Conservation (phyloP, 1,140 invertebrate species). For the Dreissena rostriformis region DNA sequence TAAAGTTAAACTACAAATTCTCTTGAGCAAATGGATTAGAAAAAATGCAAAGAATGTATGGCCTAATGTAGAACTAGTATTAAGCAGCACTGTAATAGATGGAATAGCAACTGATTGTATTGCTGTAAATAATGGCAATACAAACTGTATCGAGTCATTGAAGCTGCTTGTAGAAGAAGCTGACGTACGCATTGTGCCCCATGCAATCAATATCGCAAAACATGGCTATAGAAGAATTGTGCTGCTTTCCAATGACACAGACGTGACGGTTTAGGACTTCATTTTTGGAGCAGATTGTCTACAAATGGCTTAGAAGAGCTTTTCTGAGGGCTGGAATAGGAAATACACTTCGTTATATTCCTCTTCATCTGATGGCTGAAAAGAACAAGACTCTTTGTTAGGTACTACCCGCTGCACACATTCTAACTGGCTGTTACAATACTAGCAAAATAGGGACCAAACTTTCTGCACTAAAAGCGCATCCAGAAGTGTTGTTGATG, state of each 20-base stretch:
- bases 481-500: background rate
- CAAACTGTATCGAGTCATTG: background rate
- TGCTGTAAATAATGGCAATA: background rate
- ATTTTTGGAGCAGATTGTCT: background rate
- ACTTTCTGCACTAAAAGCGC: background rate
- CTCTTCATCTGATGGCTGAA: too few relatives aligned
- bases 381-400: background rate
- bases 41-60: background rate
- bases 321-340: conserved; percentile 17
- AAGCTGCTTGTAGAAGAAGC: background rate
- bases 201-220: background rate
- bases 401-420: background rate
- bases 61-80: too few relatives aligned
- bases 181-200: conserved; percentile 10
- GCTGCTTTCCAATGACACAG: conserved; percentile 2
- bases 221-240: background rate
- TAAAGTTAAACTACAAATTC: conserved; percentile 7
- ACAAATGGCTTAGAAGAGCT: background rate
- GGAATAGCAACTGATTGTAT: background rate
- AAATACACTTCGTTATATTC: background rate
- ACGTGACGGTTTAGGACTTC: conserved; percentile 2
- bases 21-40: too few relatives aligned
- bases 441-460: background rate
- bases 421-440: background rate
- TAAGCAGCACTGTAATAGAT: background rate